Percentiles rank a stretch among this genome's conserved stretches.
These are phyloP conservation scores for Palaemon carinicauda DNA, from an alignment of 1,140 invertebrate genomes.

Conservation along the genomic window DNA sequence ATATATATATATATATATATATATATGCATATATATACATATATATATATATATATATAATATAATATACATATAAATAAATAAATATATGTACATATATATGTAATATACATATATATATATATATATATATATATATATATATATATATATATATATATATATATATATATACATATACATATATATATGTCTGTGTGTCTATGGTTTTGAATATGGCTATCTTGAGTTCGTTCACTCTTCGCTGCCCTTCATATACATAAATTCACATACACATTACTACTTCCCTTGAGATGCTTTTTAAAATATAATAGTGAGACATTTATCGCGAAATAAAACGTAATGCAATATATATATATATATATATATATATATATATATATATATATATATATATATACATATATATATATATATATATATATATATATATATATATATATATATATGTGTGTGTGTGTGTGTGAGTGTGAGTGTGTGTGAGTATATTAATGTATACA, in stretches of 20 bases:
- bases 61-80: background rate
- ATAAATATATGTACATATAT: background rate
- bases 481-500: background rate
- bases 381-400: background rate
- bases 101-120: background rate
- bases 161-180: background rate
- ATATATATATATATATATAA: background rate
- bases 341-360: background rate
- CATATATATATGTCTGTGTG: background rate
- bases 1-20: background rate
- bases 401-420: background rate
- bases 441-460: background rate
- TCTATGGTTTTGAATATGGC: background rate
- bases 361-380: constrained; percentile 7
- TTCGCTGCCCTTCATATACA: background rate
- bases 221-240: background rate
- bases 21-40: background rate
- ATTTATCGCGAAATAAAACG: too few species aligned
- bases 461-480: background rate
- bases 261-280: background rate
- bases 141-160: background rate
- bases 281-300: too few species aligned
- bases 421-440: background rate
- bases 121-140: background rate
- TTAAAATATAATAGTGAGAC: too few species aligned